A percentile compares a stretch with the other conserved stretches of the same genome.
These are phyloP conservation scores for Coronaproctus castanopsis DNA, from an alignment of 2,888 invertebrate genomes.

Conservation along the genomic window DNA sequence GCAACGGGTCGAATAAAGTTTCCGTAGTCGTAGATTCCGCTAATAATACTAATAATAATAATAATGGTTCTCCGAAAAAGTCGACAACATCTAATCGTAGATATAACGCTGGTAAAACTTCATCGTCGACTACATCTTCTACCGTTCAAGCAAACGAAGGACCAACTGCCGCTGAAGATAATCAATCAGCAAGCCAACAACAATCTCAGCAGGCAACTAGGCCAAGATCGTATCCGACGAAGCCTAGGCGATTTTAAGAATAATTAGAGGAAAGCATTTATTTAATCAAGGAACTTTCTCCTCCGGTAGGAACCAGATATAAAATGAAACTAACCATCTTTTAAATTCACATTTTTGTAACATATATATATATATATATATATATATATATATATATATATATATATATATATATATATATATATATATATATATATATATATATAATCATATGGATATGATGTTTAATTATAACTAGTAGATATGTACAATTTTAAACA, in stretches of 20 bases:
- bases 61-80: conserved; percentile 5
- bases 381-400: no score
- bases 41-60: neutral
- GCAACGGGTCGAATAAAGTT: neutral
- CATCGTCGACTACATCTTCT: neutral
- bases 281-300: no score
- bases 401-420: no score
- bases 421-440: no score
- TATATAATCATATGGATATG: no score
- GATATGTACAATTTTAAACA: no score
- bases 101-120: conserved; percentile 1
- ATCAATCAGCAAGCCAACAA: neutral
- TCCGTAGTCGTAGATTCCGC: neutral
- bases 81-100: neutral
- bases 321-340: no score
- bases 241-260: neutral
- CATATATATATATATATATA: no score
- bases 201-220: neutral
- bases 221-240: conserved; percentile 3
- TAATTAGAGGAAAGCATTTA: no score
- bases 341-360: no score
- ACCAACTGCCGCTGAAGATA: conserved; percentile 3
- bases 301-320: no score
- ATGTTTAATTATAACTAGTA: no score
- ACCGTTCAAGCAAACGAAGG: neutral